Conservation (phyloP, 2,797 vertebrate species). For the Spondyliosoma cantharus region DNA sequence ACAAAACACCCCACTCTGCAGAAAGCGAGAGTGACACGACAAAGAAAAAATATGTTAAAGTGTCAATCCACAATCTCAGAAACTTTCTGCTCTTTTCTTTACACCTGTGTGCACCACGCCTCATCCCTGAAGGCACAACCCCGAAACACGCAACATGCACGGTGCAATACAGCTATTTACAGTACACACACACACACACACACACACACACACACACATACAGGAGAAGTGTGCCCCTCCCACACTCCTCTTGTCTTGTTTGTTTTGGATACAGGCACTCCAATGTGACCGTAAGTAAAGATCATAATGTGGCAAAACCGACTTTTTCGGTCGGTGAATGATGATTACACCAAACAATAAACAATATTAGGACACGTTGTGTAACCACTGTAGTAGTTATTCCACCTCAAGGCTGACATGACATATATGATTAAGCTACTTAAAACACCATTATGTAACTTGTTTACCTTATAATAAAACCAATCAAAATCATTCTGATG, state of each 20-base stretch:
- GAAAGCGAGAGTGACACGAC: slow-evolving; percentile 13
- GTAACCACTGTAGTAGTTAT: slow-evolving; percentile 29
- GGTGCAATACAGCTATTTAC: not conserved
- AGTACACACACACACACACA: slow-evolving; percentile 1
- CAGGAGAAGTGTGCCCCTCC: slow-evolving; percentile 26
- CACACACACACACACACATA: slow-evolving; percentile 7
- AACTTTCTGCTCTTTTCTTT: not conserved
- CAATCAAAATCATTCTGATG: too few relatives aligned
- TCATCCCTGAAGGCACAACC: not conserved
- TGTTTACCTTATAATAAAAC: too few relatives aligned
- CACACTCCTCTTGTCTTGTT: slow-evolving; percentile 28
- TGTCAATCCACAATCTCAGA: slow-evolving; percentile 5
- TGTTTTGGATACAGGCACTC: slow-evolving; percentile 59
- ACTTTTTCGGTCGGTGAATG: slow-evolving; percentile 8
- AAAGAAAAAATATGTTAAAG: slow-evolving; percentile 6
- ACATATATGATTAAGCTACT: slow-evolving; percentile 21
- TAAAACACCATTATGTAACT: too few relatives aligned
- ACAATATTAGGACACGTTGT: slow-evolving; percentile 26
- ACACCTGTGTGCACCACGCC: slow-evolving; percentile 24
- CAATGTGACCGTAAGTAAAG: slow-evolving; percentile 3
- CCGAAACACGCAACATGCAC: slow-evolving; percentile 12
- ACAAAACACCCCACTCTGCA: not conserved
- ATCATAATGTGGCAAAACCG: slow-evolving; percentile 38
- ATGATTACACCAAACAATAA: slow-evolving; percentile 42
- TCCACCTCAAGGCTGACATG: slow-evolving; percentile 17